phyloP scores from a whole-genome alignment of 2,888 invertebrate genomes.

The Chrysodeixis includens region DNA sequence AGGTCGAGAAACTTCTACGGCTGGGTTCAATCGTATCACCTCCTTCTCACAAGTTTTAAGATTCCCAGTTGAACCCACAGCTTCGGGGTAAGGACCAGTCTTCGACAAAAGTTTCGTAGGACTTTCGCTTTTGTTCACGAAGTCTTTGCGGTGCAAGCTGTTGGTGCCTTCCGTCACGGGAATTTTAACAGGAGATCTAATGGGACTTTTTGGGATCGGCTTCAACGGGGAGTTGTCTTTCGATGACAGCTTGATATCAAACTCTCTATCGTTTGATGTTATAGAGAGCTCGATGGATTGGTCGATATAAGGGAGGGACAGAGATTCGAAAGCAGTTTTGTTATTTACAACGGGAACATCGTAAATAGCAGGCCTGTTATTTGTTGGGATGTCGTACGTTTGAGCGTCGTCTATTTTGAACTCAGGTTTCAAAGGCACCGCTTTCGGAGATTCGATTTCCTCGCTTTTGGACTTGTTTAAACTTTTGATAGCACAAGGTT shows the following conservation, averaged over 20 bases:
- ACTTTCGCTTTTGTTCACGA: conserved; percentile 68
- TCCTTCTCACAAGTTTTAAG: conserved; percentile 82
- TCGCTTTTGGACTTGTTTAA: conserved; percentile 65
- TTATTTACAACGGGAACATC: conserved; percentile 80
- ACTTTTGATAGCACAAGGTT: conserved; percentile 72
- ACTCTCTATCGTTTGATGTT: conserved; percentile 86
- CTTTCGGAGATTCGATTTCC: conserved; percentile 64
- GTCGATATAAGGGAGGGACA: conserved; percentile 85
- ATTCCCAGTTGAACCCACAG: conserved; percentile 82
- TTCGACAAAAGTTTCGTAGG: conserved; percentile 76
- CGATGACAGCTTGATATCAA: conserved; percentile 82
- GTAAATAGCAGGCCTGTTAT: conserved; percentile 83
- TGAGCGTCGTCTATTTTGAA: conserved; percentile 78
- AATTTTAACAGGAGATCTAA: conserved; percentile 74
- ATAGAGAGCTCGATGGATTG: conserved; percentile 86
- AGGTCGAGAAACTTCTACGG: conserved; percentile 90
- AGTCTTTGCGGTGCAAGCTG: conserved; percentile 82
- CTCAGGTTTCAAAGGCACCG: conserved; percentile 71
- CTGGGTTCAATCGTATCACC: conserved; percentile 87
- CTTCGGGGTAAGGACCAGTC: conserved; percentile 79
- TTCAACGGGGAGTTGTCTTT: conserved; percentile 81
- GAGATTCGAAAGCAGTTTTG: conserved; percentile 84
- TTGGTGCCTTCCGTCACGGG: conserved; percentile 73
- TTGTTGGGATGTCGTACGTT: conserved; percentile 85
- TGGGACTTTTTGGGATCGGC: conserved; percentile 68